phyloP scores from a whole-genome alignment of 2,113 vertebrate species.

The Brienomyrus brachyistius region DNA sequence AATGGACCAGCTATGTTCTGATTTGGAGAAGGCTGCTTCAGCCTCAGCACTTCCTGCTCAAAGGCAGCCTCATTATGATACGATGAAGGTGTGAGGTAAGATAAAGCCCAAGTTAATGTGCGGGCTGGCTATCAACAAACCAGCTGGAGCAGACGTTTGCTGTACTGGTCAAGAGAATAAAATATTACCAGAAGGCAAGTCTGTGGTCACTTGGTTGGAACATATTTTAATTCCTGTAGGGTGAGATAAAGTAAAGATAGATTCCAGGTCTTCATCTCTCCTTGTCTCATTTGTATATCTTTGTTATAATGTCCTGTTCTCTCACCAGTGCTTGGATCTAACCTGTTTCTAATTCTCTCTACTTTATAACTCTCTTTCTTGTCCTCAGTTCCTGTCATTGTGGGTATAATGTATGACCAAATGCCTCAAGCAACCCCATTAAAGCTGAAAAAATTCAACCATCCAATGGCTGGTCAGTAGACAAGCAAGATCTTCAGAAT shows the following conservation, averaged over 20 bases:
- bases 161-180: background rate
- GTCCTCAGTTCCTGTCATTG: background rate
- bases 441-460: background rate
- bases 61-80: background rate
- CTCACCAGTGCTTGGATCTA: background rate
- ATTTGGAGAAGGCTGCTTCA: background rate
- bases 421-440: background rate
- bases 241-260: background rate
- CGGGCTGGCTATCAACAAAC: background rate
- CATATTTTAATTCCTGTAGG: background rate
- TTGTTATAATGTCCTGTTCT: conserved; percentile 10
- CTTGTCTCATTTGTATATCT: background rate
- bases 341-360: conserved; percentile 18
- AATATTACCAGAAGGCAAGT: background rate
- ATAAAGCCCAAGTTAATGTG: background rate
- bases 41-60: background rate
- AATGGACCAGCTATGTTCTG: background rate
- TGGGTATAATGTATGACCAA: background rate
- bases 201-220: background rate
- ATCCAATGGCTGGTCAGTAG: background rate
- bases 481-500: background rate
- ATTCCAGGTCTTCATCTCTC: background rate
- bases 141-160: background rate
- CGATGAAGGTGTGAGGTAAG: background rate
- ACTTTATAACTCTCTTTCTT: conserved; percentile 23